Conservation (phyloP, 2,888 invertebrate species). For the Nemotelus nigrinus region DNA sequence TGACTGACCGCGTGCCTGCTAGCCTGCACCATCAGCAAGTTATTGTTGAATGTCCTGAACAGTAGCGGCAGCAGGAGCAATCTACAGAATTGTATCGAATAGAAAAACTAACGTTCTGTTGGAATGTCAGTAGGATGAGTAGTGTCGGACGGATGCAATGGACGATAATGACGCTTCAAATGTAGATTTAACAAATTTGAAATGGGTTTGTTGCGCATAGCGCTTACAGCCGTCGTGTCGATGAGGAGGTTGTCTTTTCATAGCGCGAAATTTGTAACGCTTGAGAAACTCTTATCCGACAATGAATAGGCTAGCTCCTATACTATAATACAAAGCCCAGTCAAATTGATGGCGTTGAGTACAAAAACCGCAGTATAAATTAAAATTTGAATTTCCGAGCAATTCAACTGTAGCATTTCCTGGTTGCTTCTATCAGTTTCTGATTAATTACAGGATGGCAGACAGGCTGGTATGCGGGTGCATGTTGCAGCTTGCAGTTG, state of each 20-base stretch:
- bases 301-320: not conserved
- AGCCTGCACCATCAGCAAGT: not conserved
- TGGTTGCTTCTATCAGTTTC: not conserved
- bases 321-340: not conserved
- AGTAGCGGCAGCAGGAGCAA: too few species aligned
- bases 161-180: too few species aligned
- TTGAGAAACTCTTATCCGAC: not conserved
- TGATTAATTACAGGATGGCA: too few species aligned
- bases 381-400: slow-evolving; percentile 27
- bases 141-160: too few species aligned
- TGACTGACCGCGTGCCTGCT: not conserved
- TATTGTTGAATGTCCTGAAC: not conserved
- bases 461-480: too few species aligned
- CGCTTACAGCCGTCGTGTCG: too few species aligned
- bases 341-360: slow-evolving; percentile 4
- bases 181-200: too few species aligned
- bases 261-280: slow-evolving; percentile 25
- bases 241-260: not conserved
- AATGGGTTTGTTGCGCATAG: too few species aligned
- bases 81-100: too few species aligned
- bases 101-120: too few species aligned
- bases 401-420: not conserved
- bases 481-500: too few species aligned
- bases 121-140: too few species aligned
- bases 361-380: slow-evolving; percentile 29